Conservation (phyloP, 2,113 vertebrate genomes). For the Dicaeum eximium region DNA sequence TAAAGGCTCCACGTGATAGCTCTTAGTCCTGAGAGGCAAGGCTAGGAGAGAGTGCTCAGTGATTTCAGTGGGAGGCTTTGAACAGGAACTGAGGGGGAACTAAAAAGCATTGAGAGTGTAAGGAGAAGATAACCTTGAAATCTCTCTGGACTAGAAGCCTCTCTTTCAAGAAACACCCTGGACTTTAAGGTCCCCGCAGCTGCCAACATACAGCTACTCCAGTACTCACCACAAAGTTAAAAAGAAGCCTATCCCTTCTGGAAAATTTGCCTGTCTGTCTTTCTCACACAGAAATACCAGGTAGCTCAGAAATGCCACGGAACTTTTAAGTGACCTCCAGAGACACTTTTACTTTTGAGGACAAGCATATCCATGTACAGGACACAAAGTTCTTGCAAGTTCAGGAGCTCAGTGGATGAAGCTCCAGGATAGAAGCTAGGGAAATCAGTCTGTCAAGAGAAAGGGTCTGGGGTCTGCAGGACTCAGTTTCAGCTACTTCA, state of each 20-base stretch:
- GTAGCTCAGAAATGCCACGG: background rate
- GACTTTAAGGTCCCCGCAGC: background rate
- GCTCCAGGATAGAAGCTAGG: background rate
- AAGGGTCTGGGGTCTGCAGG: background rate
- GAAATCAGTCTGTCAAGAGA: background rate
- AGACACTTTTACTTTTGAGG: background rate
- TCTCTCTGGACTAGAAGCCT: background rate
- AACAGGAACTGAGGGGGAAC: background rate
- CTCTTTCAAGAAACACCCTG: background rate
- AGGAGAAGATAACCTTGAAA: slow-evolving; percentile 1
- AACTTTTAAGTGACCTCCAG: background rate
- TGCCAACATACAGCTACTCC: background rate
- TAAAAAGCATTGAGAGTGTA: background rate
- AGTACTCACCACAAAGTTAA: background rate
- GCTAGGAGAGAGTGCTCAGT: background rate
- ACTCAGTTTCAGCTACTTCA: background rate
- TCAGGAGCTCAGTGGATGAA: background rate
- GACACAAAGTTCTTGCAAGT: background rate
- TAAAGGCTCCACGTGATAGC: background rate
- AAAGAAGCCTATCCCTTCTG: background rate
- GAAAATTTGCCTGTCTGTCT: background rate
- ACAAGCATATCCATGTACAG: background rate
- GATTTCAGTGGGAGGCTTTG: background rate
- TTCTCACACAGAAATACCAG: background rate
- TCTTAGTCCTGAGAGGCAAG: background rate